Base-by-base conservation (phyloP, 2,888 invertebrate species). In the Rhimphoctona megacephalus region DNA sequence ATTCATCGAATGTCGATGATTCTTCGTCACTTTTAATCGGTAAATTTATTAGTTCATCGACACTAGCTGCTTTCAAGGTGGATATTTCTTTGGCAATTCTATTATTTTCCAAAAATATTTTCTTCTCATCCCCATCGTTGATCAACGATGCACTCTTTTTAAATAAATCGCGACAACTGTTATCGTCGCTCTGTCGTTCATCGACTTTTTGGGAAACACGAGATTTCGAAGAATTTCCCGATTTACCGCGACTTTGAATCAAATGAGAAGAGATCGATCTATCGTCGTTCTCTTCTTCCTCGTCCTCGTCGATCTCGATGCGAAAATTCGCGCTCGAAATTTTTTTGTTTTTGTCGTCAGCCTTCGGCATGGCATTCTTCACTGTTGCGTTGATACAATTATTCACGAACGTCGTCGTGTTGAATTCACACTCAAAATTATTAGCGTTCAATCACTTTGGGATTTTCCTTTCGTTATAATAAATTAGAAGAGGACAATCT, bases 281-380 rank as follows among this genome's bases (percentile, higher is more conserved):
- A 19, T 70, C 54, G 6, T 76, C 76, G 66, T 81, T 57, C 25
- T 81, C 72, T 2, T 90, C 89, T 17, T 90, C 90, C 46, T 92
- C 91, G 80, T 91, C 90, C 81, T 92, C 91, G 61, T 91, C 91
- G 70, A 90, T 88, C 43, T 87, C 83, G 80, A 89, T 87, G 81
- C 91, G 90, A 82, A 92, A 92, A 72, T 87, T 85, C 43, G 88
- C 86, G 43, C 90, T 82, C 85, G 90, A 79, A 83, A 90, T 90
- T 86, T 86, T 89, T 79, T 84, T 72, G 83, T 83, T 89, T 66
- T 89, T 87, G 52, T 89, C 90, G 72, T 89, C 83, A 73, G 89
- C 89, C 88, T 90, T 93, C 93, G 89, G 92, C 93, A 93, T 93
- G 85, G 92, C 92, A 93, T 92, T 88, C 86, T 88, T 87, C 86